Evolutionary conservation across 2,888 invertebrate genomes (phyloP), one percentile per base, ranked within the genome.

Genomic region (Ophioninae sp.): DNA sequence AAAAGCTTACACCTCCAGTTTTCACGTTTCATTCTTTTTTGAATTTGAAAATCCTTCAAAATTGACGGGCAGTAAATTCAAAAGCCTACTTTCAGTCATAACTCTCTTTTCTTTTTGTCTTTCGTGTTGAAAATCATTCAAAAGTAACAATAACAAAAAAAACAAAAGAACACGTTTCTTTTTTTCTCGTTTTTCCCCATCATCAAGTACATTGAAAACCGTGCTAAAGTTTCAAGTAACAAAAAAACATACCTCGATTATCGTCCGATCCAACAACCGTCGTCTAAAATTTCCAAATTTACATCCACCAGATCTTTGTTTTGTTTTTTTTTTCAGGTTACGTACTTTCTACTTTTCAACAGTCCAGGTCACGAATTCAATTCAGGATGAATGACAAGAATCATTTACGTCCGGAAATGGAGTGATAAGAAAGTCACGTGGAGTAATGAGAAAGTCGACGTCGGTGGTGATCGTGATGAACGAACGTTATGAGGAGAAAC

Each of bases 211-310:
- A 13, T 67, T 41, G n/a, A n/a, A 13, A 20, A 13, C 39, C 7
- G 21, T 17, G 61, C 41, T 10, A 21, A 17, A 44, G 41, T 41
- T 44, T 56, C 67, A 20, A 10, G 23, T 44, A 67, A 73, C 21
- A 44, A 50, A 44, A n/a, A 61, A 57, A 79, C 82, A 17, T 82
- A 82, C 82, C 82, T 74, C 62, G 59, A 78, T 64, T 59, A 64
- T 75, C 62, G 57, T 57, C 75, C 3, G 13, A 62, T 64, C 21
- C 10, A 64, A 50, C 50, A 21, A 41, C 17, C 50, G 50, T 7
- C 17, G 23, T 30, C 50, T 10, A 7, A 50, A 7, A 23, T 23
- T 20, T 5, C 23, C 3, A 50, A 50, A 23, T 23, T n/a, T n/a
- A 23, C 17, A 68, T 23, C 50, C 13, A 50, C 6, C 13, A 2